Base-by-base conservation (phyloP, 92 coral and sea anemone species). In the Palythoa caribaeorum region DNA sequence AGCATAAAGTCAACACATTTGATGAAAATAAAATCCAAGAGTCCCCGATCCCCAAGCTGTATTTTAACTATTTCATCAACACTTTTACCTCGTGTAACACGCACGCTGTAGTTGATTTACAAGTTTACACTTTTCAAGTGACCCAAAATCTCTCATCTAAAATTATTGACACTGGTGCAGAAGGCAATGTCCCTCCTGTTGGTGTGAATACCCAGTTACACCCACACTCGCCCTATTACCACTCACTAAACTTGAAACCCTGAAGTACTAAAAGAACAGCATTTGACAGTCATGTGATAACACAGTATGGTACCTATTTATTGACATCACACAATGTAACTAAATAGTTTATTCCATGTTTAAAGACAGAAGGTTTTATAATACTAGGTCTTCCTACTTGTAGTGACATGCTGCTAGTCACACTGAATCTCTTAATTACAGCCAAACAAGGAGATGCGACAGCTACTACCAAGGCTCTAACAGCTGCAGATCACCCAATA, bases 131-230 rank as follows among this genome's bases (percentile, higher is more conserved):
- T 69, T 77, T 78, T 77, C 93, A 90, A 62, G 71, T 72, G 44
- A 85, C 51, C 75, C 83, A 63, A 84, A 87, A 91, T 16, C 92
- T 95, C 37, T 68, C 90, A 68, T 94, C 94, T 57, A 94, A 92
- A 80, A 77, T 94, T 37, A 77, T 94, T 37, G 98, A 94, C 90
- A 94, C 95, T 20, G 92, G 98, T 72, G 94, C 94, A 47, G 88
- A 91, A 78, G 95, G 98, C 77, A 94, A 91, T 71, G 93, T 89
- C 9, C 93, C 92, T 51, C 89, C 94, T 53, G 75, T 87, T 63
- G 88, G 77, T 75, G 77, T 88, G 77, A 91, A 91, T 86, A 91
- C 80, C 83, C 84, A 63, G 19, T 50, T 91, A 28, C 70, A 88
- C 63, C 95, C 95, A 39, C 8, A 74, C 36, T 92, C 75, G 77